Evolutionary conservation across 2,888 invertebrate species (phyloP), one percentile per base, ranked within the genome.

Genomic region (Thera britannica): DNA sequence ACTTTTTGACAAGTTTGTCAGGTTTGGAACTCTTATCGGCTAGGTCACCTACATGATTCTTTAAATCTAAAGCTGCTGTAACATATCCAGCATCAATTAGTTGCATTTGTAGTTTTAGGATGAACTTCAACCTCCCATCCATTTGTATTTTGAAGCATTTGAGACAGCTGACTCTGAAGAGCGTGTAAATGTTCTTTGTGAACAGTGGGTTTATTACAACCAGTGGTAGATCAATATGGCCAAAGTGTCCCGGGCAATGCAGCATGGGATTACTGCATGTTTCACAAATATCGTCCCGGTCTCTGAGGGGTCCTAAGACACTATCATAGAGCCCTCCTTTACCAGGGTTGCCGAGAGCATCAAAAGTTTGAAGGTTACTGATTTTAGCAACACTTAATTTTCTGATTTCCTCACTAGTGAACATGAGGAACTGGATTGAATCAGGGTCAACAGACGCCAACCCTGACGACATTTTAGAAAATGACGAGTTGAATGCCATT

Each of bases 191-290:
- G 44, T 95, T 94, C 80, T 96, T 96, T 72, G 97, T 96, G 81
- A 98, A 98, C 58, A 99, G 83, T 0, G 99, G 99, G 94, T 99
- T 99, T 67, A 97, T 96, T 0, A 98, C 97, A 0, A 98, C 96
- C 9, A 99, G 90, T 0, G 98, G 97, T 1, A 99, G 92, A 75
- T 97, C 97, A 72, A 99, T 98, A 83, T 99, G 98, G 0, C 99
- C 99, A 88, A 98, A 96, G 89, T 99, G 99, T 0, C 99, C 99
- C 0, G 97, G 96, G 83, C 99, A 99, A 72, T 95, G 92, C 6
- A 94, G 83, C 56, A 95, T 84, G 23, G 94, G 94, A 74, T 95
- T 95, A 8, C 95, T 94, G 83, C 99, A 99, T 6, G 98, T 98
- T 3, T 91, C 91, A 86, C 99, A 99, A 0, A 95, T 93, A 70